phyloP scores from a whole-genome alignment of 1,140 invertebrate genomes.

The Bombus picipes region DNA sequence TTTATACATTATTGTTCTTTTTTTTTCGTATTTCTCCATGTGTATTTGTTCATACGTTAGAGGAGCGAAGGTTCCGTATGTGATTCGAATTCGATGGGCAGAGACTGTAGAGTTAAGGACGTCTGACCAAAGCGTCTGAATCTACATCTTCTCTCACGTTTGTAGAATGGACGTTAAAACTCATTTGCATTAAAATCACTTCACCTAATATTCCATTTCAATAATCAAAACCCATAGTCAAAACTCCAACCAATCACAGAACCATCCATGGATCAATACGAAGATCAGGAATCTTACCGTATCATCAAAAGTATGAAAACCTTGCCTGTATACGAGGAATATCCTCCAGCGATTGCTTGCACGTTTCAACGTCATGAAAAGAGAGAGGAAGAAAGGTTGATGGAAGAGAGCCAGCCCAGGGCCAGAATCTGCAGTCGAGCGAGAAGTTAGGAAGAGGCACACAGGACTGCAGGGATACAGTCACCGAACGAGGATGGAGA shows the following conservation, averaged over 20 bases:
- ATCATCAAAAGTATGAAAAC: not conserved
- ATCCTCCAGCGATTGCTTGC: not conserved
- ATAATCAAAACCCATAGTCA: too few relatives aligned
- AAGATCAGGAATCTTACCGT: not conserved
- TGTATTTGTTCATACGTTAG: too few relatives aligned
- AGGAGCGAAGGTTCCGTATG: too few relatives aligned
- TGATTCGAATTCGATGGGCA: too few relatives aligned
- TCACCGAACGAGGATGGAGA: constrained; percentile 30
- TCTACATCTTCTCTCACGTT: too few relatives aligned
- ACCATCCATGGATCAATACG: not conserved
- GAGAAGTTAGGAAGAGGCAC: not conserved
- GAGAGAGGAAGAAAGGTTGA: not conserved
- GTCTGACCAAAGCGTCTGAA: too few relatives aligned
- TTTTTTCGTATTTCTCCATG: too few relatives aligned
- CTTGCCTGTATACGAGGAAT: not conserved
- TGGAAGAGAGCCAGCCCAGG: not conserved
- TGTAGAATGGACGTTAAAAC: too few relatives aligned
- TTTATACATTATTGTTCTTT: too few relatives aligned
- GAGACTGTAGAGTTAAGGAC: too few relatives aligned
- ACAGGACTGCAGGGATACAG: constrained; percentile 2
- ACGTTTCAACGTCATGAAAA: not conserved
- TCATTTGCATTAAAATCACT: too few relatives aligned
- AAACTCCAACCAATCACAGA: not conserved
- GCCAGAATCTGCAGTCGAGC: not conserved
- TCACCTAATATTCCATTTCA: too few relatives aligned